phyloP scores from a whole-genome alignment of 2,797 vertebrate species.

The Spheniscus humboldti region DNA sequence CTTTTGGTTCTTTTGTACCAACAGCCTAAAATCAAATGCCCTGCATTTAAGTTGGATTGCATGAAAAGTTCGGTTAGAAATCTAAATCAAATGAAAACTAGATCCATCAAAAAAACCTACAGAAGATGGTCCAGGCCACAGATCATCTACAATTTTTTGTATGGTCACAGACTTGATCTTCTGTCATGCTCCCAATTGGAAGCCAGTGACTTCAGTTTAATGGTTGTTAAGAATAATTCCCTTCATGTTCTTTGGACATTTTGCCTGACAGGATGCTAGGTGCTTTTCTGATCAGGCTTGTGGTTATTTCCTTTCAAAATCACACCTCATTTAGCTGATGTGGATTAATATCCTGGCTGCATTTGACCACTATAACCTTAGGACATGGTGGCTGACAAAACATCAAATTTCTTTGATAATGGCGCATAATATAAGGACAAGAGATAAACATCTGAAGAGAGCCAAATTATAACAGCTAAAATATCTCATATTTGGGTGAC shows the following conservation, averaged over 20 bases:
- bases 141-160: not conserved
- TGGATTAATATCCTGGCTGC: slow-evolving; percentile 14
- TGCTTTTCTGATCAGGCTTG: not conserved
- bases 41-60: not conserved
- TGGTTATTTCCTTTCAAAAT: slow-evolving; percentile 9
- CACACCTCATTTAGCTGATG: slow-evolving; percentile 50
- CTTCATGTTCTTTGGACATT: not conserved
- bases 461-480: not conserved
- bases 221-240: not conserved
- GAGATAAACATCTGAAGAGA: slow-evolving; percentile 11
- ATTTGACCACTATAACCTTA: slow-evolving; percentile 50
- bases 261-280: not conserved
- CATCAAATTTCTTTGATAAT: slow-evolving; percentile 17
- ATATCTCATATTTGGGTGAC: not conserved
- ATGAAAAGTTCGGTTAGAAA: not conserved
- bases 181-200: not conserved
- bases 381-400: slow-evolving; percentile 31
- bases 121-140: not conserved
- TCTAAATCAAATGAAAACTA: not conserved
- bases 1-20: not conserved
- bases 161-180: not conserved
- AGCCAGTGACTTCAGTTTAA: not conserved
- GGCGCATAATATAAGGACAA: slow-evolving; percentile 34
- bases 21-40: not conserved
- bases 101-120: not conserved